Conservation (phyloP, 1,140 invertebrate species). For the Antheraea pernyi region DNA sequence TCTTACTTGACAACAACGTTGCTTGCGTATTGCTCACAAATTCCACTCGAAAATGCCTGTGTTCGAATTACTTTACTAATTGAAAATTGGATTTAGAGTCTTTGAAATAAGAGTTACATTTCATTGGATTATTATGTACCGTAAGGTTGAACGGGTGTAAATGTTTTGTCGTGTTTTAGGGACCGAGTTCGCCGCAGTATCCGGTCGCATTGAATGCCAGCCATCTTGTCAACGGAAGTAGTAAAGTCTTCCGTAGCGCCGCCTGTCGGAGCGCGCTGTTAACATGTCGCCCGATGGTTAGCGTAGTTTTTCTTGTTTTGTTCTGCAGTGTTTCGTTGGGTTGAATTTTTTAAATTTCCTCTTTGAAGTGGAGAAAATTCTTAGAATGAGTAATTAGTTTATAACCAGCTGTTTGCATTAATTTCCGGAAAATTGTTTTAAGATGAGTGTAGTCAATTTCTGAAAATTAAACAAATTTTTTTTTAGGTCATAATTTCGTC, state of each 20-base stretch:
- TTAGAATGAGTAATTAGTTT: not conserved
- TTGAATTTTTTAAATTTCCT: not conserved
- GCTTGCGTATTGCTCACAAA: conserved; percentile 34
- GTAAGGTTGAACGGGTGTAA: not conserved
- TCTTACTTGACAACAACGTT: conserved; percentile 47
- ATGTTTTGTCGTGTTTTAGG: conserved; percentile 41
- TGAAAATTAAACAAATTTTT: too few relatives aligned
- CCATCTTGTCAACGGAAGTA: conserved; percentile 72
- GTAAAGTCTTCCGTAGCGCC: conserved; percentile 68
- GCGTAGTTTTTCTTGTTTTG: conserved; percentile 24
- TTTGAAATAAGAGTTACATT: conserved; percentile 10
- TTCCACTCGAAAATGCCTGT: not conserved
- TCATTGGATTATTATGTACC: not conserved
- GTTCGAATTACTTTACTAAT: not conserved
- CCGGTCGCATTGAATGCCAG: conserved; percentile 54
- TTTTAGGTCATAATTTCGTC: too few relatives aligned
- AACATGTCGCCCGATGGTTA: conserved; percentile 34
- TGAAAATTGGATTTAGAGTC: not conserved
- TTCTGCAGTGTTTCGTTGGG: conserved; percentile 13
- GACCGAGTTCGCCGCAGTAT: conserved; percentile 45
- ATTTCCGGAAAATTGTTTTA: too few relatives aligned
- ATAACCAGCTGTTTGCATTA: too few relatives aligned
- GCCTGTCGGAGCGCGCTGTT: conserved; percentile 32
- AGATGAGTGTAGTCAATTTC: too few relatives aligned
- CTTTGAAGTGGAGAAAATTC: not conserved